A percentile compares a stretch with the other conserved stretches of the same genome.
phyloP scores from a whole-genome alignment of 2,888 invertebrate species.

The Notocelia uddmanniana region DNA sequence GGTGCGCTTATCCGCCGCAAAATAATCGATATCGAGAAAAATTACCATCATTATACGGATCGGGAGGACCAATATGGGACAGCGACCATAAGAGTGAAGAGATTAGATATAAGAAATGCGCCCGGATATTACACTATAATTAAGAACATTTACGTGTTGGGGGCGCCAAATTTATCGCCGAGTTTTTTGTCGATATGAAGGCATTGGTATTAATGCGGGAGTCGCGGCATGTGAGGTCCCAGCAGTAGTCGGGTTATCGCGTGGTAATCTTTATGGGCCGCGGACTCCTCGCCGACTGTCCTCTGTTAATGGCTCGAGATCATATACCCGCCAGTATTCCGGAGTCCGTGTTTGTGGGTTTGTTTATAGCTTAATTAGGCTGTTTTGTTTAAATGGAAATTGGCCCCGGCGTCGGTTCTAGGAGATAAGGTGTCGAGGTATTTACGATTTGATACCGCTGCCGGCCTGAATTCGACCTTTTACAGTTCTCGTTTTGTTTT shows the following conservation, averaged over 20 bases:
- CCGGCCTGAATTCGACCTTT: conserved; percentile 60
- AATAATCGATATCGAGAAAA: conserved; percentile 70
- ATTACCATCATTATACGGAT: conserved; percentile 62
- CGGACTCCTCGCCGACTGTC: conserved; percentile 81
- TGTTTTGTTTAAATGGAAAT: conserved; percentile 82
- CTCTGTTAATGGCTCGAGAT: conserved; percentile 83
- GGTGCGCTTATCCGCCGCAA: conserved; percentile 41
- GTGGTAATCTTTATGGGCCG: conserved; percentile 84
- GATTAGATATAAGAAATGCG: conserved; percentile 79
- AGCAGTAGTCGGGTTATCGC: conserved; percentile 82
- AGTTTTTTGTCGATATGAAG: conserved; percentile 84
- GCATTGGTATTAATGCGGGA: conserved; percentile 82
- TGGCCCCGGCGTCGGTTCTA: conserved; percentile 73
- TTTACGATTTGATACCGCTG: conserved; percentile 78
- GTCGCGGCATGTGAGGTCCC: conserved; percentile 80
- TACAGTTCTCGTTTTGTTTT: conserved; percentile 69
- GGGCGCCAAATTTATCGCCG: conserved; percentile 86
- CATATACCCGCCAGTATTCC: conserved; percentile 74
- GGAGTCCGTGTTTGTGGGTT: conserved; percentile 81
- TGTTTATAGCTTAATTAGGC: conserved; percentile 86
- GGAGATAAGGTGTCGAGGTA: conserved; percentile 83
- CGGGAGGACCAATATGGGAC: conserved; percentile 58
- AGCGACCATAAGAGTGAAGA: conserved; percentile 72
- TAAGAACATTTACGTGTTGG: conserved; percentile 83
- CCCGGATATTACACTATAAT: conserved; percentile 83